Conservation (phyloP, 2,888 invertebrate species). For the Campaea margaritaria region DNA sequence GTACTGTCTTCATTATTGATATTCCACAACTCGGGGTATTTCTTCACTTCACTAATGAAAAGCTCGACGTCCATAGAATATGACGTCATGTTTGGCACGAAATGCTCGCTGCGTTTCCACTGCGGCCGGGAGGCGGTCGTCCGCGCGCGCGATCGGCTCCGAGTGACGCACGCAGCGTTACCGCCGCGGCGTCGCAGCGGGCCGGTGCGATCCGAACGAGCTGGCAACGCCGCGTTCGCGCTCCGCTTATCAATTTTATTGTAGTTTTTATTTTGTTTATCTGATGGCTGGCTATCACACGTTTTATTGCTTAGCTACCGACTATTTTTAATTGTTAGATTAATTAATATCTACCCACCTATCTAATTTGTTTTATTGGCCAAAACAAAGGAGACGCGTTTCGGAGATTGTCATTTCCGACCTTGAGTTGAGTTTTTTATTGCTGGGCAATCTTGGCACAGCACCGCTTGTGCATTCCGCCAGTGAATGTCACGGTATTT, state of each 20-base stretch:
- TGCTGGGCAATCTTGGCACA: background rate
- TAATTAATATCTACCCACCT: background rate
- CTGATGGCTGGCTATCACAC: constrained; percentile 9
- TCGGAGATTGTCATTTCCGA: constrained; percentile 5
- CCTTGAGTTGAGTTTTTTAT: constrained; percentile 3
- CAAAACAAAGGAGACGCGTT: constrained; percentile 4
- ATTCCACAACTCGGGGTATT: constrained; percentile 69
- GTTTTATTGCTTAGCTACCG: constrained; percentile 21
- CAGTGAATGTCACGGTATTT: too few species aligned
- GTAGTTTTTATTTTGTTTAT: constrained; percentile 23
- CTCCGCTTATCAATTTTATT: constrained; percentile 43
- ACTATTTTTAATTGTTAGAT: constrained; percentile 14
- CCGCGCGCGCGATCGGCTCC: constrained; percentile 54
- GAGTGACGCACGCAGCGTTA: constrained; percentile 62
- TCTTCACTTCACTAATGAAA: constrained; percentile 71
- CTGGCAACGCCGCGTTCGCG: constrained; percentile 55
- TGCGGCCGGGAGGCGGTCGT: constrained; percentile 47
- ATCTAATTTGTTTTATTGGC: constrained; percentile 1
- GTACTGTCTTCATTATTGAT: constrained; percentile 57
- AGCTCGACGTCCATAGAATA: constrained; percentile 55
- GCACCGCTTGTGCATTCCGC: too few species aligned
- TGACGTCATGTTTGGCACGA: constrained; percentile 47
- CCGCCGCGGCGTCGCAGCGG: constrained; percentile 67
- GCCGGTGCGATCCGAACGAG: constrained; percentile 47
- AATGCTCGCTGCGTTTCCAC: constrained; percentile 42